Evolutionary conservation across 2,797 vertebrate species (phyloP).

Genomic region (Crenuchus spilurus): DNA sequence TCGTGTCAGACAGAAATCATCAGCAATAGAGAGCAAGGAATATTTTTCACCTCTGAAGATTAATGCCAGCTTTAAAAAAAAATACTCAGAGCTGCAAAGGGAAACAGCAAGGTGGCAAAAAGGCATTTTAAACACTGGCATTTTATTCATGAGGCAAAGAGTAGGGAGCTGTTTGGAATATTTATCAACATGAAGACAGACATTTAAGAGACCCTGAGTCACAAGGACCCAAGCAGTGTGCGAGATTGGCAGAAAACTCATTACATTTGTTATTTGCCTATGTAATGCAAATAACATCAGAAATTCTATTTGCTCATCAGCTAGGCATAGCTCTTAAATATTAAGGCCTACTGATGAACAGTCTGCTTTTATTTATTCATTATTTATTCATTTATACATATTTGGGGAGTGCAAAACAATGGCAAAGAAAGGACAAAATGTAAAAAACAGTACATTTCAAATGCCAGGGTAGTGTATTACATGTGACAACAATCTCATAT

Average conservation of each 20-base stretch:
- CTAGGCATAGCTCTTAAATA: neutral
- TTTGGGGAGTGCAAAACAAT: neutral
- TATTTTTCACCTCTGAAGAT: neutral
- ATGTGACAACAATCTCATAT: no score
- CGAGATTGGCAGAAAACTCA: constrained; percentile 38
- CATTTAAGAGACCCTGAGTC: constrained; percentile 31
- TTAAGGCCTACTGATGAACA: constrained; percentile 3
- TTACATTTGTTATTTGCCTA: constrained; percentile 35
- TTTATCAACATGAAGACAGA: constrained; percentile 24
- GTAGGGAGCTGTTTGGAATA: constrained; percentile 21
- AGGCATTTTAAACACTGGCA: constrained; percentile 27
- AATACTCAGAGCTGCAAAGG: neutral
- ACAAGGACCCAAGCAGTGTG: neutral
- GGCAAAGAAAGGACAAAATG: neutral
- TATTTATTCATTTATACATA: neutral
- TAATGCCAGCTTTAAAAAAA: constrained; percentile 25
- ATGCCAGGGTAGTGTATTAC: no score
- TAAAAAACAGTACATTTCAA: neutral
- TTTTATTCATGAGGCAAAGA: constrained; percentile 36
- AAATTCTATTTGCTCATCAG: constrained; percentile 15
- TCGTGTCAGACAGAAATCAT: neutral
- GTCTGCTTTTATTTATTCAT: neutral
- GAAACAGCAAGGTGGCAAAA: constrained; percentile 8
- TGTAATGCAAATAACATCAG: constrained; percentile 15
- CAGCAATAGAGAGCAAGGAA: neutral